Base-by-base conservation (phyloP, 2,888 invertebrate species). In the Automeris io region DNA sequence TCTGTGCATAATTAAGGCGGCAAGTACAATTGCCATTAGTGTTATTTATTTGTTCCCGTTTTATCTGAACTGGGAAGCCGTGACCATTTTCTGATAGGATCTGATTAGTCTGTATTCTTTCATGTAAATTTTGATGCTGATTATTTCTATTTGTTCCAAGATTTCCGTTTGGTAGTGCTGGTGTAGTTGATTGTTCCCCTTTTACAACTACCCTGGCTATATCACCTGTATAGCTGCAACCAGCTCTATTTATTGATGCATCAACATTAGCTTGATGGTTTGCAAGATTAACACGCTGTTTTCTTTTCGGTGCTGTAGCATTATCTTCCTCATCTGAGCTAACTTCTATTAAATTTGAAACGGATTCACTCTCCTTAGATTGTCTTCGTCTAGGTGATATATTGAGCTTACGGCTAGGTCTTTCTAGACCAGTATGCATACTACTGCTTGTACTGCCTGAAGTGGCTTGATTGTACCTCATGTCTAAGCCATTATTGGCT, bases 291-390 rank as follows among this genome's bases (percentile, higher is more conserved):
- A 49, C 53, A 43, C 65, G 61, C 40, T 58, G 71, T 39, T 68
- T 71, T 44, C 73, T 80, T 45, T 68, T 69, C n/a, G 74, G 72
- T 18, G 49, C 46, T 18, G 63, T 48, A 13, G 54, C 52, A 60
- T 75, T 70, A 23, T 87, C 87, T 51, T 87, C 87, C 37, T 87
- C 87, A 48, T 86, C 87, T 33, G 87, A 87, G 54, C 86, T 86
- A 2, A 87, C 74, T 65, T 85, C 87, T 54, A 87, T 86, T 38
- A 72, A 62, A 65, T 72, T 75, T 34, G 70, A 47, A 50, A 63
- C 57, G 22, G 44, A 44, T 46, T 73, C 74, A 60, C 61, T 74
- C 41, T 82, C 83, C 54, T 75, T 78, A 8, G 83, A 80, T 18
- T 74, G 74, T 41, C 82, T 66, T 45, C 80, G 69, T 36, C 81